phyloP scores from a whole-genome alignment of 2,113 vertebrate species.

The Hemichromis elongatus region DNA sequence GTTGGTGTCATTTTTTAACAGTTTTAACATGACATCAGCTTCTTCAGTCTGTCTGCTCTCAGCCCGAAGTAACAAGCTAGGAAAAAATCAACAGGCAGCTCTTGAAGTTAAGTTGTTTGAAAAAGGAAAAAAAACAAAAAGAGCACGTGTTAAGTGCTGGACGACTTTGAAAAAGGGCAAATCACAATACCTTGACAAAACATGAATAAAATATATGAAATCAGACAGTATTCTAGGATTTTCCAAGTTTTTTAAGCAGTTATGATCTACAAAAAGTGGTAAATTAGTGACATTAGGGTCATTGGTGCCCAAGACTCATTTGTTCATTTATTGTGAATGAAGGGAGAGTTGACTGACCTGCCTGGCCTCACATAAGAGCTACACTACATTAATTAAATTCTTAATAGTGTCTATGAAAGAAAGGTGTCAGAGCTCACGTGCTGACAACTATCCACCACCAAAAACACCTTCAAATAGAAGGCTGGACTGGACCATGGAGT shows the following conservation, averaged over 20 bases:
- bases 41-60: not conserved
- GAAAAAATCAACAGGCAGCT: not conserved
- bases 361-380: not conserved
- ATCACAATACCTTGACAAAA: not conserved
- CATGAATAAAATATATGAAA: not conserved
- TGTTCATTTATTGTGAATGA: not conserved
- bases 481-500: not conserved
- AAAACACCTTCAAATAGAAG: not conserved
- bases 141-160: not conserved
- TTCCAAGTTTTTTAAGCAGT: not conserved
- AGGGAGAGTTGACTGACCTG: not conserved
- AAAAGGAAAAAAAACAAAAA: not conserved
- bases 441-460: not conserved
- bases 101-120: not conserved
- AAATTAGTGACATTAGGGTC: not conserved
- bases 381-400: not conserved
- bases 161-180: not conserved
- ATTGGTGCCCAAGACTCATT: not conserved
- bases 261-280: not conserved
- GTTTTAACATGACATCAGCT: not conserved
- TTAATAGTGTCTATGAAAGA: not conserved
- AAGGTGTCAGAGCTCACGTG: not conserved
- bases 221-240: not conserved
- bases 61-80: not conserved
- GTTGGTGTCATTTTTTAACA: not conserved